Conservation (phyloP, 2,797 vertebrate species). For the Menidia menidia region DNA sequence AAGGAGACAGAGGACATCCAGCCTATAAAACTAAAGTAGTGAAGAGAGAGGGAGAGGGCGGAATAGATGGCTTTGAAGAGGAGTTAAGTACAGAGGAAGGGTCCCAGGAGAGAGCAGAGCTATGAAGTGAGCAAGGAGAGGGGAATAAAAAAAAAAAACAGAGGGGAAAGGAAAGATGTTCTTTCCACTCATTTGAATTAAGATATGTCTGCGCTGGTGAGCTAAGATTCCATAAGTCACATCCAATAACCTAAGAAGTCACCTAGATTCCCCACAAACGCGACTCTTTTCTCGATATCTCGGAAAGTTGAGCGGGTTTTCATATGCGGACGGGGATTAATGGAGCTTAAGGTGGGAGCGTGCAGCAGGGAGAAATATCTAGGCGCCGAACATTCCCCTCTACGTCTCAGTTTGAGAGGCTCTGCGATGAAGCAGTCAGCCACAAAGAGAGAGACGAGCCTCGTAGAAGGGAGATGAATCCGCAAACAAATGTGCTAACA, state of each 20-base stretch:
- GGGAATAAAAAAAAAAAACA: constrained; percentile 35
- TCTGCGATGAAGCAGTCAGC: constrained; percentile 48
- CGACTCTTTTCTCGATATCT: constrained; percentile 16
- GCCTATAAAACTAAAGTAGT: constrained; percentile 73
- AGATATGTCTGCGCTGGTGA: constrained; percentile 57
- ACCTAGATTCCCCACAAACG: constrained; percentile 44
- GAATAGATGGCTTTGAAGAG: constrained; percentile 67
- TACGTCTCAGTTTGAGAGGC: constrained; percentile 24
- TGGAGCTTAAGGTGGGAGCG: constrained; percentile 60
- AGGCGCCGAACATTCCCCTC: constrained; percentile 37
- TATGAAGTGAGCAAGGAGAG: constrained; percentile 29
- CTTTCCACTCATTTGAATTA: constrained; percentile 56
- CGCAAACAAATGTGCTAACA: constrained; percentile 71
- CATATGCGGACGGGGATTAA: constrained; percentile 48
- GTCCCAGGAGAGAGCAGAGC: constrained; percentile 58
- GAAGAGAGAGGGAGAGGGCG: constrained; percentile 55
- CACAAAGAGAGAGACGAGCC: constrained; percentile 59
- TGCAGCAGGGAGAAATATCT: constrained; percentile 53
- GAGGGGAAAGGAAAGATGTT: constrained; percentile 51
- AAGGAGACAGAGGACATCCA: constrained; percentile 77
- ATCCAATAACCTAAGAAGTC: constrained; percentile 48
- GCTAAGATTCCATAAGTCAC: constrained; percentile 66
- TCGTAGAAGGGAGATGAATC: constrained; percentile 52
- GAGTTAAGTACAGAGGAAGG: constrained; percentile 65
- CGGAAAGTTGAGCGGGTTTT: constrained; percentile 40